These are phyloP conservation scores for Tolmerus cingulatus DNA, from an alignment of 2,888 invertebrate genomes.

Conservation along the genomic window DNA sequence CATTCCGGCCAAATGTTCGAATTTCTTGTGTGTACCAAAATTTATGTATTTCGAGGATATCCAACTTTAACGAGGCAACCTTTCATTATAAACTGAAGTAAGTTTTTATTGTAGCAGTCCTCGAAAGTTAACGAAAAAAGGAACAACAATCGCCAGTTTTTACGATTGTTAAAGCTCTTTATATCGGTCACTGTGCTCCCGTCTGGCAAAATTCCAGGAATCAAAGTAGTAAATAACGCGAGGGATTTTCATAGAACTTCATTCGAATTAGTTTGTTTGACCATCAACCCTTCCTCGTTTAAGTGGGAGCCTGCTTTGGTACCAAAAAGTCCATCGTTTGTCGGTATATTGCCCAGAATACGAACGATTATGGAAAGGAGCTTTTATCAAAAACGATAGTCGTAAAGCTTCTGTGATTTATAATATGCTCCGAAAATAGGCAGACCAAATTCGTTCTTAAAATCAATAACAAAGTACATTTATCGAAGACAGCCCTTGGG, in stretches of 20 bases:
- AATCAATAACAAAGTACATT: not conserved
- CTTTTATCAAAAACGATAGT: not conserved
- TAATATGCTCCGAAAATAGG: not conserved
- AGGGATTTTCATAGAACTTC: not conserved
- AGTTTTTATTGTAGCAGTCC: not conserved
- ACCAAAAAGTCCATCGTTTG: not conserved
- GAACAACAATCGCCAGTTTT: not conserved
- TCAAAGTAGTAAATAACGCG: conserved; percentile 4
- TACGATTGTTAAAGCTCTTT: not conserved
- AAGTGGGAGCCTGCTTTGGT: not conserved
- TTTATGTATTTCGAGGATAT: not conserved
- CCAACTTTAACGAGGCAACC: not conserved
- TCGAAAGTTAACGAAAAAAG: not conserved
- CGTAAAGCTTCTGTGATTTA: not conserved
- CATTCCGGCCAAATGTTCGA: not conserved
- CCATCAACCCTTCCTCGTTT: not conserved
- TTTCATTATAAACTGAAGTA: not conserved
- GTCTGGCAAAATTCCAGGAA: not conserved
- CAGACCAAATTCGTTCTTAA: not conserved
- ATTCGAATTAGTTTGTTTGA: conserved; percentile 7
- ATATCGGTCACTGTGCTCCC: not conserved
- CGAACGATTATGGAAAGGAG: not conserved
- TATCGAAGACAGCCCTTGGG: not conserved
- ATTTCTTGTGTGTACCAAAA: not conserved
- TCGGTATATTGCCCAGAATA: not conserved